These are phyloP conservation scores for Neodon shergylaensis DNA, from an alignment of 2,113 vertebrate species.

Conservation along the genomic window DNA sequence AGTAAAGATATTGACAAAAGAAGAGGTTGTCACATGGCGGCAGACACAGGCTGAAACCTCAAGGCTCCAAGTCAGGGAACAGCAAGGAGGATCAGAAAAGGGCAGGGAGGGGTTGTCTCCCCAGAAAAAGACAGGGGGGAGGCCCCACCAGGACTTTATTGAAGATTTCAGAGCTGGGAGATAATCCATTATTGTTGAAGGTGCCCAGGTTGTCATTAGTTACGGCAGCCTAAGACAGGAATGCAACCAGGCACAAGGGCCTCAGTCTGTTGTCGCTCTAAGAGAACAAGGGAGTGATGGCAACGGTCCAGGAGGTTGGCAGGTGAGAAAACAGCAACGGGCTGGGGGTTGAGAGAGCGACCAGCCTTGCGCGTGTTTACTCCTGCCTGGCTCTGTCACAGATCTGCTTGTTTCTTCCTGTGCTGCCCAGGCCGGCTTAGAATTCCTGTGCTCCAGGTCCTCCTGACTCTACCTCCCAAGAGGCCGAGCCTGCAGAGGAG, in stretches of 20 bases:
- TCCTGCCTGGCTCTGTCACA: not conserved
- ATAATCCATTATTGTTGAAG: too few relatives aligned
- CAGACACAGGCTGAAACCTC: not conserved
- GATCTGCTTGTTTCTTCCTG: not conserved
- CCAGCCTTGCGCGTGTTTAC: not conserved
- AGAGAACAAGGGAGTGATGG: not conserved
- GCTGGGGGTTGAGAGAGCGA: fast-evolving
- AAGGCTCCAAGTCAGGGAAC: not conserved
- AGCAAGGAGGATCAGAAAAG: not conserved
- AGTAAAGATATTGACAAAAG: not conserved
- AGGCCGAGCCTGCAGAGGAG: not conserved
- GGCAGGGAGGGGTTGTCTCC: not conserved
- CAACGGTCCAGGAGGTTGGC: not conserved
- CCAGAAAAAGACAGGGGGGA: fast-evolving
- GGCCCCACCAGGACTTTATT: not conserved
- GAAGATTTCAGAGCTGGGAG: not conserved
- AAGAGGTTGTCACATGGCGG: fast-evolving
- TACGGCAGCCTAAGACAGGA: not conserved
- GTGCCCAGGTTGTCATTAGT: not conserved
- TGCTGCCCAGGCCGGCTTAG: not conserved
- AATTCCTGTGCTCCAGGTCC: not conserved
- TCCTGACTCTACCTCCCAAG: not conserved
- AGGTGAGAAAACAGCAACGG: fast-evolving
- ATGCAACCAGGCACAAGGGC: fast-evolving
- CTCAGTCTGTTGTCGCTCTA: not conserved